Base-by-base conservation (phyloP, 2,797 vertebrate species). In the Enteromius paludinosus region DNA sequence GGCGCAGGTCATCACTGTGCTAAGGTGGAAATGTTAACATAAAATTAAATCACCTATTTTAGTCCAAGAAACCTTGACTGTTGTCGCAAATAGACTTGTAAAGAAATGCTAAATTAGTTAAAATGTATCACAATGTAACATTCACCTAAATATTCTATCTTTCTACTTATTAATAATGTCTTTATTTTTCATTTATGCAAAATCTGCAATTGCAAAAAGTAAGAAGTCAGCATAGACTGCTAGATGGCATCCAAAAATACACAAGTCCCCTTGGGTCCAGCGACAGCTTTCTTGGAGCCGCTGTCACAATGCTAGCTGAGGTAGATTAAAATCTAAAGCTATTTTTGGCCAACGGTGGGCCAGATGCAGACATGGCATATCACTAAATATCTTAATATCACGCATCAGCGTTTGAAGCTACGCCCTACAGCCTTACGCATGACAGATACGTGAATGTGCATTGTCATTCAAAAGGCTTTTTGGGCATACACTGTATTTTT, bases 251-350 rank as follows among this genome's bases (percentile, higher is more conserved):
- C 73, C 74, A 75, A 74, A 85, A 84, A 80, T 82, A 72, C 7
- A 17, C 69, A 81, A 70, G 66, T 61, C 71, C 75, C 62, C 76
- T 66, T 68, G 83, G 71, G 76, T 79, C 65, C 72, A 77, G 69
- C 23, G 68, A 56, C 61, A 82, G 41, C 33, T 72, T 77, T 76
- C 59, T 80, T 74, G 15, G 65, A 77, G 71, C 79, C 18, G 7
- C 66, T 33, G 41, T 54, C 47, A 68, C 45, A 81, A 85, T 18
- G 45, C 68, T 83, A 69, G 54, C 83, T 81, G 69, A 54, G 64
- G 59, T 78, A 84, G 77, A 87, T 83, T 83, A 74, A 68, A 83
- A 83, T 83, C 77, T 74, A 82, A 49, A 70, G 61, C 80, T 86
- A 86, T 87, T 81, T 83, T 86, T 84, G 38, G 73, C 56, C 69